These are phyloP conservation scores for Cyanistes caeruleus DNA, from an alignment of 2,113 vertebrate genomes.

Conservation along the genomic window DNA sequence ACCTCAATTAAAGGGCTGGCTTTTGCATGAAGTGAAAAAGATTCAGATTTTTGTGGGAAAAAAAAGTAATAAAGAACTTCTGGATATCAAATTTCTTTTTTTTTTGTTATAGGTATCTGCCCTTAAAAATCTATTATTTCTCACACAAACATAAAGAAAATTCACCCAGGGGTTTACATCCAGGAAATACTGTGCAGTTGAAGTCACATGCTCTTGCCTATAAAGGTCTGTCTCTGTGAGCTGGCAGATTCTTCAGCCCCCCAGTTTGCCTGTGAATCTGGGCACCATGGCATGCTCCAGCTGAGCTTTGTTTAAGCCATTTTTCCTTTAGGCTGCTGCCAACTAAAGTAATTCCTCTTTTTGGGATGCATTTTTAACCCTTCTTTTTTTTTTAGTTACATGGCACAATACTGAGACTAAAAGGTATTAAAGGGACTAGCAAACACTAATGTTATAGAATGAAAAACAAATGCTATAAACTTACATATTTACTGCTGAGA, in stretches of 20 bases:
- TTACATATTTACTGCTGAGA: constrained; percentile 66
- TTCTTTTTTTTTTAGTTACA: background rate
- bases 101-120: background rate
- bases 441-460: background rate
- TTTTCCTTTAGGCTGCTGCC: background rate
- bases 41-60: background rate
- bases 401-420: background rate
- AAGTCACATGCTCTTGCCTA: background rate
- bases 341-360: background rate
- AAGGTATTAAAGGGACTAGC: background rate
- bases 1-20: background rate
- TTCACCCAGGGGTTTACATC: background rate
- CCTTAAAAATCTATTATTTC: background rate
- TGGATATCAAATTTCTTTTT: background rate
- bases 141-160: background rate
- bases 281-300: background rate
- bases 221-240: background rate
- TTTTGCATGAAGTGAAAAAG: background rate
- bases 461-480: constrained; percentile 27
- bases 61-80: background rate
- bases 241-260: background rate
- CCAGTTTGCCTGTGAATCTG: background rate
- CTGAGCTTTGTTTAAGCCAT: background rate
- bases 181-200: background rate
- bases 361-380: background rate